A percentile compares a stretch with the other conserved stretches of the same genome.
Evolutionary conservation across 2,113 vertebrate genomes (phyloP).

Genomic region (Bungarus multicinctus): DNA sequence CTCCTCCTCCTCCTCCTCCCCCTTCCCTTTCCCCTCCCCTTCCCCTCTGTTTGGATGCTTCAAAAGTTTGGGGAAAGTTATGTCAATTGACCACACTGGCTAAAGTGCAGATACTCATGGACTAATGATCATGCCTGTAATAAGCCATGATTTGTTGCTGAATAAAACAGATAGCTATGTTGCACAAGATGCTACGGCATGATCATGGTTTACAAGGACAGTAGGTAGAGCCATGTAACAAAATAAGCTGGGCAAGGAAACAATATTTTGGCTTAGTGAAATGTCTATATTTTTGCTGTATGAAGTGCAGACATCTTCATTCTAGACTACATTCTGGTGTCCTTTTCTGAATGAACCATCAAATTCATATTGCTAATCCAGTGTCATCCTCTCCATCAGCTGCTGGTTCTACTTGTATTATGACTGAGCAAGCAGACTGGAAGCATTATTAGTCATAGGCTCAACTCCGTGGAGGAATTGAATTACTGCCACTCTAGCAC

Average conservation of each 20-base stretch:
- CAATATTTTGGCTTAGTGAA: neutral
- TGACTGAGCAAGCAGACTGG: neutral
- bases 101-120: neutral
- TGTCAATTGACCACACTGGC: neutral
- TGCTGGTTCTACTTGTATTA: neutral
- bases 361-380: neutral
- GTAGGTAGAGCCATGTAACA: neutral
- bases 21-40: no score
- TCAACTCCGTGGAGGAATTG: neutral
- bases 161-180: neutral
- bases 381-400: neutral
- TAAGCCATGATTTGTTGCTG: neutral
- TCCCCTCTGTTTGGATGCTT: neutral
- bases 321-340: neutral
- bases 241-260: neutral
- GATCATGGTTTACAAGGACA: neutral
- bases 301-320: neutral
- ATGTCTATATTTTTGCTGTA: neutral
- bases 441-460: neutral
- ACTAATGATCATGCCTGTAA: neutral
- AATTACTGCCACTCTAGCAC: neutral
- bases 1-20: no score
- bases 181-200: neutral
- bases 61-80: neutral
- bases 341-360: neutral